Base-by-base conservation (phyloP, 1,140 invertebrate genomes). In the Sweltsa coloradensis region DNA sequence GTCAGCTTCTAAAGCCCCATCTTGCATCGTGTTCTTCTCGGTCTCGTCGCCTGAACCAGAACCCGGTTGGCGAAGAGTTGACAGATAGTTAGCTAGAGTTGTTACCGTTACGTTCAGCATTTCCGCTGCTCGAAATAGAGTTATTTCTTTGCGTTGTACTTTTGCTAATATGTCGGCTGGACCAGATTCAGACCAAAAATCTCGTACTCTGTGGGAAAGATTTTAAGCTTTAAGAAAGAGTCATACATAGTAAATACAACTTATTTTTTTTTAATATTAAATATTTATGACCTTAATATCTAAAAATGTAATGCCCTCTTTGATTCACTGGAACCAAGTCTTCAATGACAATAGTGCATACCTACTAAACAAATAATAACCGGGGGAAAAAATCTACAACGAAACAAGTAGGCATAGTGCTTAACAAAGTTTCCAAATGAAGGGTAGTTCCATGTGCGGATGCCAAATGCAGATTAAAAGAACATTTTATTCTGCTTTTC, bases 101-200 rank as follows among this genome's bases (percentile, higher is more conserved):
- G 78, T 74, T 40, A 81, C 77, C 47, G 79, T 79, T 29, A 83
- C 80, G 46, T 83, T 83, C 2, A 85, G 65, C 56, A 81, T 76
- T 59, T 81, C 76, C 0, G 81, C 79, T 0, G 81, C 82, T 9
- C 78, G 69, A 52, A 80, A 79, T 24, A 84, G 57, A 0, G 78
- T 75, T 26, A 84, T 71, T 55, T 84, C 81, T 52, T 82, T 82
- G 5, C 78, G 65, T 58, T 81, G 78, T 13, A 85, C 64, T 51
- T 81, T 79, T 5, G 76, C 70, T 40, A 85, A 57, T 3, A 84
- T 73, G 43, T 83, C 82, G 0, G 79, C 76, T 0, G 79, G 79
- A 0, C 80, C 81, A 41, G 80, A 80, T 53, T 81, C 79, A 22
- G 75, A 75, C 81, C 81, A 85, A 62, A 83, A 83, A 54, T 84